These are phyloP conservation scores for Lymantria dispar DNA, from an alignment of 2,888 invertebrate genomes.

Conservation along the genomic window DNA sequence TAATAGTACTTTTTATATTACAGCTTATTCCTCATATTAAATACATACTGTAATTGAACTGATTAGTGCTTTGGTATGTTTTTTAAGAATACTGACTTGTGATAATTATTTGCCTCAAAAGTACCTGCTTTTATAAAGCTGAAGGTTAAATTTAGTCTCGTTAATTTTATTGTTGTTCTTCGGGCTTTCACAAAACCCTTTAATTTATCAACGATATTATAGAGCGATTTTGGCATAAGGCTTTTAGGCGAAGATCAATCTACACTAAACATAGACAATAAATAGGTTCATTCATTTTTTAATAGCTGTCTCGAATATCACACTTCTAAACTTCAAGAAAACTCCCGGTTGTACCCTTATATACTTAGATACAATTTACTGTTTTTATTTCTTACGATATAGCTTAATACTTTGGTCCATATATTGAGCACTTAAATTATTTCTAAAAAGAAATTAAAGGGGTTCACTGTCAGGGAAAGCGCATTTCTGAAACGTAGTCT, in stretches of 20 bases:
- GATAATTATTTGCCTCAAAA: too few species aligned
- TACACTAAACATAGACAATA: constrained; percentile 13
- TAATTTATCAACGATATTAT: too few species aligned
- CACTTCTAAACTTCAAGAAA: constrained; percentile 8
- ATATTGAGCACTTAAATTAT: constrained; percentile 71
- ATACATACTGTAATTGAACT: constrained; percentile 22
- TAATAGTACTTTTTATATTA: neutral
- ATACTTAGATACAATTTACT: constrained; percentile 33
- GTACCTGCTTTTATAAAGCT: too few species aligned
- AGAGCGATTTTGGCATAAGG: constrained; percentile 32
- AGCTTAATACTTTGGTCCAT: constrained; percentile 75
- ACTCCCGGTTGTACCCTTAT: constrained; percentile 24
- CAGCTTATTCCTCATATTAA: constrained; percentile 3
- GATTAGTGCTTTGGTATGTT: constrained; percentile 25
- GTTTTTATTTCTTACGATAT: constrained; percentile 36
- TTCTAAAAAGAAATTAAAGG: constrained; percentile 45
- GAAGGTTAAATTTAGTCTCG: too few species aligned
- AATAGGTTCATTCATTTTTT: constrained; percentile 3
- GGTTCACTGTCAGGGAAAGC: constrained; percentile 82
- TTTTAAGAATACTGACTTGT: too few species aligned
- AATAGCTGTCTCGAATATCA: constrained; percentile 2
- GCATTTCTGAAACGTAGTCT: constrained; percentile 84
- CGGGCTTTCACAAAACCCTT: too few species aligned
- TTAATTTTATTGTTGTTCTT: too few species aligned
- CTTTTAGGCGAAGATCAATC: constrained; percentile 21